Conservation (phyloP, 1,140 invertebrate genomes). For the Diabrotica virgifera region DNA sequence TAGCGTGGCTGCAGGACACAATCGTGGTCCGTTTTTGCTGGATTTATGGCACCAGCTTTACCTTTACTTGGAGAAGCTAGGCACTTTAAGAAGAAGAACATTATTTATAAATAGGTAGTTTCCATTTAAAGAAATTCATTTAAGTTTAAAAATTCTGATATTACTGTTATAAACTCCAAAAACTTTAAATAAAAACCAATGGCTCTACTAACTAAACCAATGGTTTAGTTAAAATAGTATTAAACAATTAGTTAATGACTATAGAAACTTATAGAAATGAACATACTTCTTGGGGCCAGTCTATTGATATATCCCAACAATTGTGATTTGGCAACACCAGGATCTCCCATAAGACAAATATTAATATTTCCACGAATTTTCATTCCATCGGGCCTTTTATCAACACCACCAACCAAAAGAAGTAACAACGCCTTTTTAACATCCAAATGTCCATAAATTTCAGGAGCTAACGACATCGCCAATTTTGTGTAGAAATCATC, state of each 20-base stretch:
- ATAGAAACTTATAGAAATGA: slow-evolving; percentile 1
- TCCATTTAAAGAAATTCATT: too few species aligned
- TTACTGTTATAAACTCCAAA: too few species aligned
- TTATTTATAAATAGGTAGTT: too few species aligned
- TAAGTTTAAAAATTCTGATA: too few species aligned
- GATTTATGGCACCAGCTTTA: too few species aligned
- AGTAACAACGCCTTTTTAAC: slow-evolving; percentile 96
- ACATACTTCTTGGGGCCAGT: slow-evolving; percentile 79
- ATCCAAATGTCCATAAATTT: slow-evolving; percentile 98
- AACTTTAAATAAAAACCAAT: too few species aligned
- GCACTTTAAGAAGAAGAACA: too few species aligned
- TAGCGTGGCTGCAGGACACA: too few species aligned
- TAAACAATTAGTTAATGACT: background rate
- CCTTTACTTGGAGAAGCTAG: too few species aligned
- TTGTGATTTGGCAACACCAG: slow-evolving; percentile 98
- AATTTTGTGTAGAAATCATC: slow-evolving; percentile 92
- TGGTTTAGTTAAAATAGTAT: too few species aligned
- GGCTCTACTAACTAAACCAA: too few species aligned
- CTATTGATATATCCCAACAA: slow-evolving; percentile 93
- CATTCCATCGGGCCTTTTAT: slow-evolving; percentile 80
- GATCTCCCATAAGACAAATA: slow-evolving; percentile 99
- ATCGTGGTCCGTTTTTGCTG: too few species aligned
- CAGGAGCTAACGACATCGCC: slow-evolving; percentile 91
- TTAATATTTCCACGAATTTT: slow-evolving; percentile 94
- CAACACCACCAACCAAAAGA: slow-evolving; percentile 93